Percentiles rank a stretch among this genome's conserved stretches.
Evolutionary conservation across 1,140 invertebrate genomes (phyloP).

Genomic region (Vanessa tameamea): DNA sequence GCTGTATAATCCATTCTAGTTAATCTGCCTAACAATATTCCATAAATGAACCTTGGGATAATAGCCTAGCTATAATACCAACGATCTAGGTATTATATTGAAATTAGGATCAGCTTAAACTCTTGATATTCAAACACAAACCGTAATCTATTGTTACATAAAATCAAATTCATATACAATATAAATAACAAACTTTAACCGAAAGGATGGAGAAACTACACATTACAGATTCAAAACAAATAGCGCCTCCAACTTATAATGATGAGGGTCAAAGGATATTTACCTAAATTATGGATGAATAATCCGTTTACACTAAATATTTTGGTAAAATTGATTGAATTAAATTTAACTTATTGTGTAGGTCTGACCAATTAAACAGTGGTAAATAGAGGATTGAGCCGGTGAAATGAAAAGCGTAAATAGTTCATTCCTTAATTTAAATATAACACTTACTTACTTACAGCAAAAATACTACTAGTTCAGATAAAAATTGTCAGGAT

Average conservation of each 20-base stretch:
- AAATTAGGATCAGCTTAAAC: background rate
- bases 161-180: conserved; percentile 3
- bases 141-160: background rate
- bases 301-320: too few relatives aligned
- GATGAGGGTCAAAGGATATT: conserved; percentile 3
- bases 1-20: too few relatives aligned
- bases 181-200: conserved; percentile 2
- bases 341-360: too few relatives aligned
- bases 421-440: too few relatives aligned
- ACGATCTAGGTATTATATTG: background rate
- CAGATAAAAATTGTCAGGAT: too few relatives aligned
- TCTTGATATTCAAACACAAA: background rate
- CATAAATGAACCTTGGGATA: background rate
- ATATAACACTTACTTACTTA: too few relatives aligned
- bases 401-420: too few relatives aligned
- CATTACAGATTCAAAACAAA: conserved; percentile 2
- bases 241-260: conserved; percentile 5
- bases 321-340: too few relatives aligned
- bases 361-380: too few relatives aligned
- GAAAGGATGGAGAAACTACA: background rate
- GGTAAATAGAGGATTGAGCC: too few relatives aligned
- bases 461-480: too few relatives aligned
- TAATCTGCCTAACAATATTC: too few relatives aligned
- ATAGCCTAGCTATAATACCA: background rate
- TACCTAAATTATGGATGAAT: background rate